A percentile compares a stretch with the other conserved stretches of the same genome.
These are phyloP conservation scores for Nesogale talazaci DNA, from an alignment of 2,113 vertebrate genomes.

Conservation along the genomic window DNA sequence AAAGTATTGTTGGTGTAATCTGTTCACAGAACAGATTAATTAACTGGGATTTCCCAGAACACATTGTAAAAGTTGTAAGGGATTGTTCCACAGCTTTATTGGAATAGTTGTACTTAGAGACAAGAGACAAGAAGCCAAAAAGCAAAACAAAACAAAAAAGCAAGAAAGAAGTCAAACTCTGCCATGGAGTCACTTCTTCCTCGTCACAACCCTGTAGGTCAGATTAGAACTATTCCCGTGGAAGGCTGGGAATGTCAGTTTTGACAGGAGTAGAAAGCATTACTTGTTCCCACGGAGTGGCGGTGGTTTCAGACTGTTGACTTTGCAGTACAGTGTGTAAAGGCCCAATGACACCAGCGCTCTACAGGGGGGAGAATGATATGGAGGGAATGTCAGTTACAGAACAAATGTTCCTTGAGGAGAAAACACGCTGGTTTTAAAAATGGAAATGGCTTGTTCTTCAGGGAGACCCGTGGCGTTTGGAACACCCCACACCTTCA, in stretches of 20 bases:
- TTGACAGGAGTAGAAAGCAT: no score
- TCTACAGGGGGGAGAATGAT: not conserved
- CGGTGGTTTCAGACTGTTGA: no score
- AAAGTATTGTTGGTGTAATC: not conserved
- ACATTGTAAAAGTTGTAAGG: not conserved
- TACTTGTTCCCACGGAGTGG: no score
- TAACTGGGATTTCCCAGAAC: not conserved
- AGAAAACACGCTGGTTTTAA: conserved; percentile 15
- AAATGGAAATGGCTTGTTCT: not conserved
- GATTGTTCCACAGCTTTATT: not conserved
- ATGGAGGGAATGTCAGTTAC: not conserved
- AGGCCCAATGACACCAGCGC: not conserved
- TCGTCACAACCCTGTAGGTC: no score
- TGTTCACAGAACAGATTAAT: not conserved
- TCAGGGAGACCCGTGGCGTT: not conserved
- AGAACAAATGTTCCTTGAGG: not conserved
- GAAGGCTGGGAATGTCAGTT: no score
- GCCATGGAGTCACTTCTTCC: no score
- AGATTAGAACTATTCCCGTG: no score
- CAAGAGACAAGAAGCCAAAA: no score
- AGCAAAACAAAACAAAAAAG: no score
- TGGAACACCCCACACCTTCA: not conserved
- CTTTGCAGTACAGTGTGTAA: no score
- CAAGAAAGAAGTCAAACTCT: no score
- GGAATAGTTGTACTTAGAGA: no score